Evolutionary conservation across 2,797 vertebrate species (phyloP).

Genomic region (Macrochelys suwanniensis): DNA sequence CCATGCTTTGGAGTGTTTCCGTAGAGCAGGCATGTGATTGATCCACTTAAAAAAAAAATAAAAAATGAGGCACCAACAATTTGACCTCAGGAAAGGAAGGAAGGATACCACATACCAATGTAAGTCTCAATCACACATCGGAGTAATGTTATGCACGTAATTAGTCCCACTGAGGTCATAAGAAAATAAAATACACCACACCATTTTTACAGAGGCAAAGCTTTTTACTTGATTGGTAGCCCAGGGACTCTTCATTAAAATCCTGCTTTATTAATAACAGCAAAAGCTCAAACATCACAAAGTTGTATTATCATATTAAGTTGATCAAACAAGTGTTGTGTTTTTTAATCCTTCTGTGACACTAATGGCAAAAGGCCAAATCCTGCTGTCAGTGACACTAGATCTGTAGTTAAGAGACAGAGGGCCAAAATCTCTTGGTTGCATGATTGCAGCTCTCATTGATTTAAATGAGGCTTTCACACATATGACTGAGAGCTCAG

Average conservation of each 20-base stretch:
- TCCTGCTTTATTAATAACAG: background rate
- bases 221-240: background rate
- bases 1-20: background rate
- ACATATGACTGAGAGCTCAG: background rate
- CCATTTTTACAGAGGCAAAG: too few relatives aligned
- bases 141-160: background rate
- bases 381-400: background rate
- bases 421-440: background rate
- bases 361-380: background rate
- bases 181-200: background rate
- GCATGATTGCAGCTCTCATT: background rate
- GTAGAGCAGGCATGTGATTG: background rate
- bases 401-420: background rate
- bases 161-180: constrained; percentile 1
- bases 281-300: background rate
- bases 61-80: background rate
- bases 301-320: too few relatives aligned
- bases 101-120: background rate
- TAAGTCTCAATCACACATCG: background rate
- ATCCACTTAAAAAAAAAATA: background rate
- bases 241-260: background rate
- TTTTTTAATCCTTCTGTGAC: background rate
- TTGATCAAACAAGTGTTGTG: background rate
- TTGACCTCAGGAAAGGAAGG: background rate
- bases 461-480: too few relatives aligned